These are phyloP conservation scores for Petrocephalus sullivani DNA, from an alignment of 2,797 vertebrate species.

Conservation along the genomic window DNA sequence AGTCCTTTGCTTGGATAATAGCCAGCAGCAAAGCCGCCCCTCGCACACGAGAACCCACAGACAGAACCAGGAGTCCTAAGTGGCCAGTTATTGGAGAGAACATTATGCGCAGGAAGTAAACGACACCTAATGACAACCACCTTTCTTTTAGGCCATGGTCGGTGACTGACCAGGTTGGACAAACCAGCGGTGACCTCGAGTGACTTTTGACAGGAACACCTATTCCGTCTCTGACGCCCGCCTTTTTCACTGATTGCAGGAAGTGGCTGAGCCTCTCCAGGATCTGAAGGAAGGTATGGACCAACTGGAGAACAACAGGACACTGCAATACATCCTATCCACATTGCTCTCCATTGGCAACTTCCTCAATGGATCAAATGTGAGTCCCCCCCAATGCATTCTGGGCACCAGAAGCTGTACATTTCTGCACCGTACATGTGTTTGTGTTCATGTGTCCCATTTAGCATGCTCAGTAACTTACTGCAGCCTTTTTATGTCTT, in stretches of 20 bases:
- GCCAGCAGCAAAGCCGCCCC: background rate
- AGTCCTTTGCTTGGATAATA: background rate
- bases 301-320: conserved; percentile 93
- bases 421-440: background rate
- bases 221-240: conserved; percentile 28
- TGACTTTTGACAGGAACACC: background rate
- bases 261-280: conserved; percentile 92
- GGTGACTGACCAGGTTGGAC: background rate
- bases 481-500: background rate
- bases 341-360: conserved; percentile 92
- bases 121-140: background rate
- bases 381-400: conserved; percentile 57
- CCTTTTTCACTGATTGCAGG: conserved; percentile 56
- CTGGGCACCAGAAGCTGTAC: background rate
- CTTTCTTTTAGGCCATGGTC: background rate
- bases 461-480: background rate
- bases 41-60: background rate
- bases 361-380: conserved; percentile 93
- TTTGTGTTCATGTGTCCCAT: background rate
- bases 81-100: background rate
- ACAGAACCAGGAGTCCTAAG: background rate
- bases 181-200: background rate
- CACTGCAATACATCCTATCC: conserved; percentile 84
- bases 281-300: conserved; percentile 98
- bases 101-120: background rate